phyloP scores from a whole-genome alignment of 2,888 invertebrate species.

The Acronicta alni region DNA sequence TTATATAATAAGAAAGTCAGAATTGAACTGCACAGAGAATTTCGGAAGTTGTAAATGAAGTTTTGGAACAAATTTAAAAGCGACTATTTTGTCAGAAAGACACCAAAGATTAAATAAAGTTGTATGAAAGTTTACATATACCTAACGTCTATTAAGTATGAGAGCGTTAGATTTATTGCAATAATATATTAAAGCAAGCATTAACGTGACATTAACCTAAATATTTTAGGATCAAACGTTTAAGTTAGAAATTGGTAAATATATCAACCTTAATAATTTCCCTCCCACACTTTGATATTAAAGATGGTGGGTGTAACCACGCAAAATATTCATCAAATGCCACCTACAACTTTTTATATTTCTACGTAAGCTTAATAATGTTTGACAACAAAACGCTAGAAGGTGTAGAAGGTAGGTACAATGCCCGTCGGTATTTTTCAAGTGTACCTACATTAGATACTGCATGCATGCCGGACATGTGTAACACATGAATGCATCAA shows the following conservation, averaged over 20 bases:
- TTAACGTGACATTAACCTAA: constrained; percentile 42
- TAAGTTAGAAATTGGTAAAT: constrained; percentile 35
- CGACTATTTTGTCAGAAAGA: constrained; percentile 55
- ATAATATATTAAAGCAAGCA: constrained; percentile 39
- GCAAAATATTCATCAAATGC: constrained; percentile 54
- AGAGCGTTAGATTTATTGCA: constrained; percentile 46
- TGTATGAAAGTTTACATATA: constrained; percentile 52
- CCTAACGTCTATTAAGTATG: constrained; percentile 53
- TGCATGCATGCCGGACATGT: constrained; percentile 27
- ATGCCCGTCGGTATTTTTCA: constrained; percentile 28
- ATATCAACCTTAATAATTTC: constrained; percentile 48
- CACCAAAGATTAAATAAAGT: constrained; percentile 53
- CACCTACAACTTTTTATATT: constrained; percentile 42
- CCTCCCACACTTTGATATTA: constrained; percentile 51
- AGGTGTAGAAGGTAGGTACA: constrained; percentile 38
- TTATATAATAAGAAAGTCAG: constrained; percentile 46
- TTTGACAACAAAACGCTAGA: constrained; percentile 37
- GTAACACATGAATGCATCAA: constrained; percentile 33
- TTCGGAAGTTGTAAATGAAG: constrained; percentile 50
- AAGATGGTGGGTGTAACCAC: constrained; percentile 55
- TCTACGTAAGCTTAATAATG: constrained; percentile 43
- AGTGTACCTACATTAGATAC: constrained; percentile 29
- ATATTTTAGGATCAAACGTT: constrained; percentile 37
- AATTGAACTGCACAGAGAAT: constrained; percentile 48
- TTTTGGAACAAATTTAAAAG: constrained; percentile 56